Evolutionary conservation across 1,140 invertebrate genomes (phyloP).

Genomic region (Dryas iulia): DNA sequence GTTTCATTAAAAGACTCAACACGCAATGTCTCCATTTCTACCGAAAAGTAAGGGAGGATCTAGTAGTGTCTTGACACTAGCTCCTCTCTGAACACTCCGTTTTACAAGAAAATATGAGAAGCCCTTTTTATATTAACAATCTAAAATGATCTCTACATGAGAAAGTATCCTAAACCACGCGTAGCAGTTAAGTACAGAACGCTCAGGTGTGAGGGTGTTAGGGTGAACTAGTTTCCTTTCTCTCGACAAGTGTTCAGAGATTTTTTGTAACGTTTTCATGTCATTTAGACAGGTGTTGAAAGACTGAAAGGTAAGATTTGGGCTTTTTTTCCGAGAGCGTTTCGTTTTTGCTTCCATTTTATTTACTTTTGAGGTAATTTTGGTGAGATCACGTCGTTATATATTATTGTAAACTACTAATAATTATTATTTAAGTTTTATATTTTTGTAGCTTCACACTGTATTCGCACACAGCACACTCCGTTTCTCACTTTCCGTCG

Average conservation of each 20-base stretch:
- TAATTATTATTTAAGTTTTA: no score
- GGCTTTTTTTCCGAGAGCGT: not conserved
- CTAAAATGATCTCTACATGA: not conserved
- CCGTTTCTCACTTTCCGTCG: no score
- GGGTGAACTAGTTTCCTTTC: slow-evolving; percentile 9
- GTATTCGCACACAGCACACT: no score
- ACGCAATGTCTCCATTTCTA: not conserved
- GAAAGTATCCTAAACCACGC: not conserved
- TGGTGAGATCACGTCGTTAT: no score
- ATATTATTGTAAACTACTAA: no score
- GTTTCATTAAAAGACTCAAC: no score
- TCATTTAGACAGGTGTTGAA: slow-evolving; percentile 7
- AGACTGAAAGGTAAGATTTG: not conserved
- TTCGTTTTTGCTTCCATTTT: not conserved
- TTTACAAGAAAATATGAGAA: no score
- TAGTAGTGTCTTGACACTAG: no score
- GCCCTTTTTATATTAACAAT: not conserved
- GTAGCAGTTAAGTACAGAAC: not conserved
- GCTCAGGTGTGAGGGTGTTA: slow-evolving; percentile 11
- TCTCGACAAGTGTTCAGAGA: not conserved
- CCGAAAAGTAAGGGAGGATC: no score
- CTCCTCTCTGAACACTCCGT: no score
- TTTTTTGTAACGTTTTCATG: slow-evolving; percentile 5
- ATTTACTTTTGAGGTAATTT: no score
- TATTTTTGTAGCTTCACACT: no score